phyloP scores from a whole-genome alignment of 2,113 vertebrate genomes.

The Parus major region DNA sequence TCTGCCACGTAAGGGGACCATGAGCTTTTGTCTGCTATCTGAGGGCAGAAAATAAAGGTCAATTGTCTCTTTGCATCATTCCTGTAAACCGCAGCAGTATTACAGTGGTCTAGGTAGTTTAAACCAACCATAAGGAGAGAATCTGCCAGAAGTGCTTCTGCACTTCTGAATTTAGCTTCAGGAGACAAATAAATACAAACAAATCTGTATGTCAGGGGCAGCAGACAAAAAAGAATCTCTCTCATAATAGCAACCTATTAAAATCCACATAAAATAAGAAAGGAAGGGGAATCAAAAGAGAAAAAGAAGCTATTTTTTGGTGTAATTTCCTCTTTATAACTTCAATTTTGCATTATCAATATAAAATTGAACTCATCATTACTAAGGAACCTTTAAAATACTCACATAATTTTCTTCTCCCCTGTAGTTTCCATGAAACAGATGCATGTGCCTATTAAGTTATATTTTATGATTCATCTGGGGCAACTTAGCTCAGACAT shows the following conservation, averaged over 20 bases:
- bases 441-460: constrained; percentile 11
- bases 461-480: constrained; percentile 13
- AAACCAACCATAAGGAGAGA: background rate
- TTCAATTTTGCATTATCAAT: background rate
- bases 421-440: constrained; percentile 7
- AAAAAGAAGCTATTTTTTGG: background rate
- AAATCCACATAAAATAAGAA: background rate
- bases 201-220: background rate
- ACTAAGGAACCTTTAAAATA: background rate
- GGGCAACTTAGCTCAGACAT: background rate
- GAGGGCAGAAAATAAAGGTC: constrained; percentile 38
- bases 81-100: background rate
- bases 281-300: background rate
- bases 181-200: constrained; percentile 3
- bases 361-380: background rate
- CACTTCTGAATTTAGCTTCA: background rate
- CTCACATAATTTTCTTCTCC: background rate
- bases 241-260: background rate
- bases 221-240: background rate
- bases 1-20: background rate
- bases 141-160: background rate
- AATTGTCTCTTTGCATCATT: constrained; percentile 35
- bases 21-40: background rate
- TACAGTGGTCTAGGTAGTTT: background rate
- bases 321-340: background rate